Percentiles rank a stretch among this genome's conserved stretches.
These are phyloP conservation scores for Steinernema scapterisci DNA, from an alignment of 2,888 invertebrate genomes.

Conservation along the genomic window DNA sequence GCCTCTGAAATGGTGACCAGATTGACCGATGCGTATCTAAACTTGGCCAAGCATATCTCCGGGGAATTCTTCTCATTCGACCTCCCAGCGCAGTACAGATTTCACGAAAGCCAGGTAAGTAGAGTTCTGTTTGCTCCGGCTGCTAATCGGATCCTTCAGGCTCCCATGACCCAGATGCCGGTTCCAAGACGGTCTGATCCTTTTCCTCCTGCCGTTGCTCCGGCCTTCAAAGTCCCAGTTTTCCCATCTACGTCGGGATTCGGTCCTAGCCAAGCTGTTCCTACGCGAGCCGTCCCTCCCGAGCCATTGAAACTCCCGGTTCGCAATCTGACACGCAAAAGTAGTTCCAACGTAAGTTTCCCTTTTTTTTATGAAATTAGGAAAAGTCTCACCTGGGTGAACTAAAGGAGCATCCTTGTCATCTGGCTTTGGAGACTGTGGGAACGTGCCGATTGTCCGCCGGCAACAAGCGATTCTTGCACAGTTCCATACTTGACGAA, in stretches of 20 bases:
- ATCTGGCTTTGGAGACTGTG: too few species aligned
- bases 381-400: too few species aligned
- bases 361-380: too few species aligned
- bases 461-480: too few species aligned
- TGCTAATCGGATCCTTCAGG: not conserved
- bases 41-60: not conserved
- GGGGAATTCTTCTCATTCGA: constrained; percentile 2
- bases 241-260: not conserved
- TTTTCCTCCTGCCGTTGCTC: not conserved
- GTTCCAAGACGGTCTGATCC: not conserved
- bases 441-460: too few species aligned
- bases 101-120: constrained; percentile 4
- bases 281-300: too few species aligned
- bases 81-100: not conserved
- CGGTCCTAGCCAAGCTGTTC: too few species aligned
- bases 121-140: not conserved
- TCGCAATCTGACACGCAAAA: too few species aligned
- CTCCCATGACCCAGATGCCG: constrained; percentile 7
- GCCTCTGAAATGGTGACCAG: not conserved
- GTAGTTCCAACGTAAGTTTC: too few species aligned
- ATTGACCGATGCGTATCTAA: not conserved
- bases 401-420: too few species aligned
- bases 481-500: too few species aligned
- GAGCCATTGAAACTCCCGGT: too few species aligned
- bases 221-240: not conserved